A percentile compares a stretch with the other conserved stretches of the same genome.
phyloP scores from a whole-genome alignment of 2,888 invertebrate genomes.

The Pammene fasciana region DNA sequence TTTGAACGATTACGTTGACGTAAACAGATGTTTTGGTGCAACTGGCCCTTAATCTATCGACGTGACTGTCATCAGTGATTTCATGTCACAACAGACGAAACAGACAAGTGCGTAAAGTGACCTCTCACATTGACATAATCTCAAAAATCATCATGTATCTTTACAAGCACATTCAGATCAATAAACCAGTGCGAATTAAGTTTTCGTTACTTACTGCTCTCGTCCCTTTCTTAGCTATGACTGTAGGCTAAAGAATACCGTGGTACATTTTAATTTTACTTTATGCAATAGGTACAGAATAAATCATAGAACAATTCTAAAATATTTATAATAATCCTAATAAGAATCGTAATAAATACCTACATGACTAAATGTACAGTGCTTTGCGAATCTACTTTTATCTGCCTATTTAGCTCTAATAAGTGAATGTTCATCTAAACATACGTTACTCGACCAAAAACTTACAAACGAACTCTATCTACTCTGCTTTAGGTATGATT shows the following conservation, averaged over 20 bases:
- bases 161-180: conserved; percentile 48
- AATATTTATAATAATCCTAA: background rate
- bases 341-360: background rate
- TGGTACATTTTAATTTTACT: conserved; percentile 50
- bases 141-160: conserved; percentile 27
- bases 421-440: conserved; percentile 14
- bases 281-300: background rate
- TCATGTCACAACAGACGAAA: conserved; percentile 26
- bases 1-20: too few relatives aligned
- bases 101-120: conserved; percentile 44
- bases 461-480: conserved; percentile 8
- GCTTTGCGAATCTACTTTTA: conserved; percentile 17
- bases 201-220: conserved; percentile 75
- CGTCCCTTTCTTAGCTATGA: conserved; percentile 68
- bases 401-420: conserved; percentile 15
- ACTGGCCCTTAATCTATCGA: conserved; percentile 11
- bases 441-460: conserved; percentile 13
- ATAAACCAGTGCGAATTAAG: conserved; percentile 45
- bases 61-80: conserved; percentile 17
- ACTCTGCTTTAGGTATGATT: background rate
- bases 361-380: conserved; percentile 22
- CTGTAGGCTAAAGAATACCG: conserved; percentile 74
- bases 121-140: conserved; percentile 37
- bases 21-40: too few relatives aligned
- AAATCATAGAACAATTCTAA: background rate